phyloP scores from a whole-genome alignment of 2,113 vertebrate genomes.

The Noturus placidus region DNA sequence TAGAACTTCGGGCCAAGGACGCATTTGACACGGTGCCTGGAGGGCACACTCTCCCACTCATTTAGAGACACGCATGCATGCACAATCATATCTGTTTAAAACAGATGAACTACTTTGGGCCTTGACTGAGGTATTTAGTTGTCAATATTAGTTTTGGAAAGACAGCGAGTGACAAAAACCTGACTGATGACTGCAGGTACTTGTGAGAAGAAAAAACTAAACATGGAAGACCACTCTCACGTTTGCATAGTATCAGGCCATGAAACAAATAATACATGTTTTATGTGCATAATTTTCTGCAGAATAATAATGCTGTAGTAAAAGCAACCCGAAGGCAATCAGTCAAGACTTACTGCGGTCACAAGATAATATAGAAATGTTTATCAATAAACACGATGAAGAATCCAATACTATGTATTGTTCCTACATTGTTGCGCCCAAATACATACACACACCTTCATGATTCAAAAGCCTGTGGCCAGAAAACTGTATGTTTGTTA shows the following conservation, averaged over 20 bases:
- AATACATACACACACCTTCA: not conserved
- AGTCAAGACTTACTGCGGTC: not conserved
- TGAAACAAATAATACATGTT: not conserved
- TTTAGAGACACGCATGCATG: not conserved
- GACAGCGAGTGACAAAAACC: not conserved
- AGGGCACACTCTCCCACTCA: conserved; percentile 41
- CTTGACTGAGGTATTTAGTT: conserved; percentile 10
- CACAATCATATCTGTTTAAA: conserved; percentile 5
- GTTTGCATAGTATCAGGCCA: not conserved
- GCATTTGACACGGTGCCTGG: conserved; percentile 50
- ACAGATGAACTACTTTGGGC: not conserved
- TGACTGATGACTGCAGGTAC: not conserved
- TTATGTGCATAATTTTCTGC: not conserved
- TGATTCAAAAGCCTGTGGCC: not conserved
- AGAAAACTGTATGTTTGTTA: not conserved
- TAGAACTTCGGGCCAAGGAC: conserved; percentile 39
- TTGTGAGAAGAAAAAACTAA: not conserved
- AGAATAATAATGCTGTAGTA: not conserved
- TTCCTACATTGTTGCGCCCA: not conserved
- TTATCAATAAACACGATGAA: not conserved
- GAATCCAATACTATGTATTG: not conserved
- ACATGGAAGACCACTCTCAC: not conserved
- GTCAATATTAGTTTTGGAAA: not conserved
- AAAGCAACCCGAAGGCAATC: not conserved
- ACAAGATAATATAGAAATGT: not conserved